phyloP scores from a whole-genome alignment of 2,113 vertebrate species.

The rat (Rattus norvegicus) region DNA sequence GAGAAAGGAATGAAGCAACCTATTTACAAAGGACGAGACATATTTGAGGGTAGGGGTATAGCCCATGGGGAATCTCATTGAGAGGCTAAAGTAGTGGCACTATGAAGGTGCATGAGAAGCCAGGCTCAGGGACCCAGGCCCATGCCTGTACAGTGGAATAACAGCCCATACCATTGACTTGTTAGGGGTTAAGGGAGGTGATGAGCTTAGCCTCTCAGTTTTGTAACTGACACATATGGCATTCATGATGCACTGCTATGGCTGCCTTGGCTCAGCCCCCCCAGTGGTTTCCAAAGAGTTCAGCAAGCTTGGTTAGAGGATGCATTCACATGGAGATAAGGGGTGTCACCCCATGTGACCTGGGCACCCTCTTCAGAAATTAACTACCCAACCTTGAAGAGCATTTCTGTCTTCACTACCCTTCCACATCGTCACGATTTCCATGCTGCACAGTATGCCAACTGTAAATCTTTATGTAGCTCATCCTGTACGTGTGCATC shows the following conservation, averaged over 20 bases:
- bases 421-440: background rate
- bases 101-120: background rate
- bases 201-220: background rate
- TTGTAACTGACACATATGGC: background rate
- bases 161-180: background rate
- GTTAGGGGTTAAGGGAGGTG: background rate
- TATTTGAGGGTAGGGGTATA: background rate
- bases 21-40: background rate
- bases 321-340: too few species aligned
- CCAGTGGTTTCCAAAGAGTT: background rate
- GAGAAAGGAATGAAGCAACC: background rate
- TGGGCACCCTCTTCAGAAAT: background rate
- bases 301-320: background rate
- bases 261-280: background rate
- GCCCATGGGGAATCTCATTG: background rate
- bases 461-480: background rate
- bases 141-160: background rate
- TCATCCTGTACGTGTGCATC: background rate
- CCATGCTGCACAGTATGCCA: background rate
- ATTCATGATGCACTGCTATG: background rate
- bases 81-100: background rate
- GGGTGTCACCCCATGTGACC: accelerated
- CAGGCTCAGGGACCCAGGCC: background rate
- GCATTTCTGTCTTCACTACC: background rate
- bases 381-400: too few species aligned